Percentiles rank a stretch among this genome's conserved stretches.
These are phyloP conservation scores for Cotesia chilonis DNA, from an alignment of 1,140 invertebrate genomes.

Conservation along the genomic window DNA sequence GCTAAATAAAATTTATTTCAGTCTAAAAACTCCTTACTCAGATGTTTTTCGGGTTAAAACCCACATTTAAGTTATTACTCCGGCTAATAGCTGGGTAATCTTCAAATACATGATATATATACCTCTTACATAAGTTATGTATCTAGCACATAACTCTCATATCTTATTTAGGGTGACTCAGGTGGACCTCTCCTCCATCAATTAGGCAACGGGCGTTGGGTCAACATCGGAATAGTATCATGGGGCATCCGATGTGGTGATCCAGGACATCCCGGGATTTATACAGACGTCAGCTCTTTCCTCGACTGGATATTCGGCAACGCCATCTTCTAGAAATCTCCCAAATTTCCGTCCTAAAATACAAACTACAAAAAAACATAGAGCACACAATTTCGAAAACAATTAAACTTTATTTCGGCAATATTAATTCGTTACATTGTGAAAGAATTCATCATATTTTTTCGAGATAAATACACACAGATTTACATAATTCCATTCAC, in stretches of 20 bases:
- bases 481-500: conserved; percentile 37
- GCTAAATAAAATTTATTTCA: too few species aligned
- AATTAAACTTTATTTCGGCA: conserved; percentile 56
- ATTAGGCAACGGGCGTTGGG: conserved; percentile 76
- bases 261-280: conserved; percentile 74
- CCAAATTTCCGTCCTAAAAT: too few species aligned
- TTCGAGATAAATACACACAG: conserved; percentile 43
- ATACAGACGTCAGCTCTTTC: conserved; percentile 76
- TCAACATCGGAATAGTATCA: conserved; percentile 82
- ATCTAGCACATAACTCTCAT: too few species aligned
- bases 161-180: conserved; percentile 76
- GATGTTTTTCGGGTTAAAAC: too few species aligned
- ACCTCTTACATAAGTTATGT: too few species aligned
- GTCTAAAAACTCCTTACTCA: too few species aligned
- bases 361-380: too few species aligned
- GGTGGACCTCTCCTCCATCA: conserved; percentile 82
- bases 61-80: too few species aligned
- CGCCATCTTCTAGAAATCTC: conserved; percentile 63
- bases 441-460: conserved; percentile 41
- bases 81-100: too few species aligned
- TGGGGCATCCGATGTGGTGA: conserved; percentile 80
- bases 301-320: conserved; percentile 78
- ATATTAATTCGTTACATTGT: conserved; percentile 51
- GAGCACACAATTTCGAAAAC: conserved; percentile 44
- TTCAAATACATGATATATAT: too few species aligned